These are phyloP conservation scores for Pelagia noctiluca DNA, from an alignment of 30 jellyfish, hydroid and myxozoan species.

Conservation along the genomic window DNA sequence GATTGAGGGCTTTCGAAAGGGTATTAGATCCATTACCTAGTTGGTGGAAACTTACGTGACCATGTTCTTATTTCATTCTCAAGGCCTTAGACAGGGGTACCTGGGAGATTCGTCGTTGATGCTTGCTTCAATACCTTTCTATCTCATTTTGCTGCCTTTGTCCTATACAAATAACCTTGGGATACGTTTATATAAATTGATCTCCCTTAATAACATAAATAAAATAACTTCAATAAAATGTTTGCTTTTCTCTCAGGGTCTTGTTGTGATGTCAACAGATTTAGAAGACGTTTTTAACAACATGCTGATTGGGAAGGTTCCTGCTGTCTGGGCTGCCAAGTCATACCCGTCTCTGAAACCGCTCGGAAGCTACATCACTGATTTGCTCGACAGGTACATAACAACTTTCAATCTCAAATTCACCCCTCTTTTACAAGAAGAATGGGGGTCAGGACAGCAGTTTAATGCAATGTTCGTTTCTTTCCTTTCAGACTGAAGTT, in stretches of 20 bases:
- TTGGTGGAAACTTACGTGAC: too few species aligned
- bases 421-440: background rate
- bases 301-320: constrained; percentile 89
- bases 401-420: background rate
- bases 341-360: constrained; percentile 97
- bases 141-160: too few species aligned
- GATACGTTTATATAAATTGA: too few species aligned
- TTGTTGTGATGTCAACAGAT: constrained; percentile 73
- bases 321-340: constrained; percentile 99
- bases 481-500: constrained; percentile 71
- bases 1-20: background rate
- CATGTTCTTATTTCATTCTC: too few species aligned
- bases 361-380: constrained; percentile 93
- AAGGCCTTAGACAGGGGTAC: too few species aligned
- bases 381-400: constrained; percentile 85
- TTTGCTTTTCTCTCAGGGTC: constrained; percentile 38
- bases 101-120: too few species aligned
- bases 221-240: constrained; percentile 92
- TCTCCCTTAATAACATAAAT: constrained; percentile 83
- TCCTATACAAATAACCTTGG: too few species aligned
- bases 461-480: too few species aligned
- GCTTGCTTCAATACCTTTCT: too few species aligned
- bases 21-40: too few species aligned
- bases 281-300: constrained; percentile 70
- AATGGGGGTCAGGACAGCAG: background rate